Percentiles rank a stretch among this genome's conserved stretches.
phyloP scores from a whole-genome alignment of 1,140 invertebrate species.

The Conus betulinus region DNA sequence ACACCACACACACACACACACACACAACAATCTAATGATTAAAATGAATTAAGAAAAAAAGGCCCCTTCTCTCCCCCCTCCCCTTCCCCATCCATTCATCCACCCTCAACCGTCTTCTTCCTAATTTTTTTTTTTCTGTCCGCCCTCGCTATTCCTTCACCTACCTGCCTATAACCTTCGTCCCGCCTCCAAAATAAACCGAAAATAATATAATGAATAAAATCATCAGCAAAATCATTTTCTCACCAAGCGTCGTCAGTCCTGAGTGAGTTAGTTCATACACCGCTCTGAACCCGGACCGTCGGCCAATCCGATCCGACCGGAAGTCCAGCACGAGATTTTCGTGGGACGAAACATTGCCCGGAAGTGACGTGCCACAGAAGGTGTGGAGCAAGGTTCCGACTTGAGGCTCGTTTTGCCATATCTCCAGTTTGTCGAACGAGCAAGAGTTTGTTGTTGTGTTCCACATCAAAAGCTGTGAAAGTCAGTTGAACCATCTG shows the following conservation, averaged over 20 bases:
- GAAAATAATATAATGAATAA: too few species aligned
- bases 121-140: too few species aligned
- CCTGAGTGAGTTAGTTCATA: not conserved
- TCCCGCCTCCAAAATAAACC: too few species aligned
- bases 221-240: too few species aligned
- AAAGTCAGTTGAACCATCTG: constrained; percentile 34
- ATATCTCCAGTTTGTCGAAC: constrained; percentile 31
- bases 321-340: constrained; percentile 19
- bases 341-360: not conserved
- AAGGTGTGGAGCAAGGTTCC: constrained; percentile 10
- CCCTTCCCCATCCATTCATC: too few species aligned
- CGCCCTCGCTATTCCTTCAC: too few species aligned
- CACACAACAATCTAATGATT: too few species aligned
- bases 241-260: not conserved
- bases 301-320: constrained; percentile 22
- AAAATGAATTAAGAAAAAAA: too few species aligned
- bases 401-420: not conserved
- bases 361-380: constrained; percentile 28
- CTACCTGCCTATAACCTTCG: too few species aligned
- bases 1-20: too few species aligned
- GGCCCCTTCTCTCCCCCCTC: too few species aligned
- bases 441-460: not conserved
- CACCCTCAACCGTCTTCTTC: too few species aligned
- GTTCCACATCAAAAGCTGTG: constrained; percentile 30
- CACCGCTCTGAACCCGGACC: constrained; percentile 22